Percentiles rank a stretch among this genome's conserved stretches.
Conservation (phyloP, 2,113 vertebrate species). For the Poeciliopsis retropinna region DNA sequence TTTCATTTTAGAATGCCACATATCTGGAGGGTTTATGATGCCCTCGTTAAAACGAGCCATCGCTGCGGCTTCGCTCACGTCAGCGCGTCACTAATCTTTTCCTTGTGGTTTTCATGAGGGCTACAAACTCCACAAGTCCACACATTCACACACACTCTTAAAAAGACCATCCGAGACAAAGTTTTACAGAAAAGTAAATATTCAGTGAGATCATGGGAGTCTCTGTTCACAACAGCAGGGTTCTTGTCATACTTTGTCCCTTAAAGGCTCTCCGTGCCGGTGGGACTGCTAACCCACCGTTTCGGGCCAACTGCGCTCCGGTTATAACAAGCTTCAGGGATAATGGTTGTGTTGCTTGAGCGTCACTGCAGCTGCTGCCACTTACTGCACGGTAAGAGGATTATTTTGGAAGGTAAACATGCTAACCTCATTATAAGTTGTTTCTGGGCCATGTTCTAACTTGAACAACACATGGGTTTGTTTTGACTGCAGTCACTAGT, state of each 20-base stretch:
- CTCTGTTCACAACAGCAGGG: neutral
- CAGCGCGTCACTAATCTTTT: constrained; percentile 68
- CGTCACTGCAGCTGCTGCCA: constrained; percentile 47
- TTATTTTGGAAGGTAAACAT: constrained; percentile 67
- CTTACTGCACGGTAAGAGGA: constrained; percentile 67
- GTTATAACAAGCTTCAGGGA: constrained; percentile 53
- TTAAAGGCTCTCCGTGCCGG: constrained; percentile 9
- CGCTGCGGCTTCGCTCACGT: constrained; percentile 12
- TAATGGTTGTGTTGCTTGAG: constrained; percentile 57
- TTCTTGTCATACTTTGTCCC: neutral
- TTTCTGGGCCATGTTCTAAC: constrained; percentile 7
- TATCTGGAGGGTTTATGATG: neutral
- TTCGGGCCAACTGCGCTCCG: constrained; percentile 4
- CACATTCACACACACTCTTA: neutral
- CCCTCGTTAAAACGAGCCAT: constrained; percentile 30
- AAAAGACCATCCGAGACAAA: neutral
- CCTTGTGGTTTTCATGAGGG: constrained; percentile 76
- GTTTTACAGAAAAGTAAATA: neutral
- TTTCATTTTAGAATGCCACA: neutral
- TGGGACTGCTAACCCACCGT: neutral
- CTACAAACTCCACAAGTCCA: neutral
- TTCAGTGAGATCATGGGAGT: neutral
- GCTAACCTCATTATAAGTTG: constrained; percentile 65
- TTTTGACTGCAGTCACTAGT: constrained; percentile 35
- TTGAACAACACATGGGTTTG: constrained; percentile 54